Evolutionary conservation across 2,797 vertebrate species (phyloP), one percentile per base, ranked within the genome.

Genomic region (Bucorvus abyssinicus): DNA sequence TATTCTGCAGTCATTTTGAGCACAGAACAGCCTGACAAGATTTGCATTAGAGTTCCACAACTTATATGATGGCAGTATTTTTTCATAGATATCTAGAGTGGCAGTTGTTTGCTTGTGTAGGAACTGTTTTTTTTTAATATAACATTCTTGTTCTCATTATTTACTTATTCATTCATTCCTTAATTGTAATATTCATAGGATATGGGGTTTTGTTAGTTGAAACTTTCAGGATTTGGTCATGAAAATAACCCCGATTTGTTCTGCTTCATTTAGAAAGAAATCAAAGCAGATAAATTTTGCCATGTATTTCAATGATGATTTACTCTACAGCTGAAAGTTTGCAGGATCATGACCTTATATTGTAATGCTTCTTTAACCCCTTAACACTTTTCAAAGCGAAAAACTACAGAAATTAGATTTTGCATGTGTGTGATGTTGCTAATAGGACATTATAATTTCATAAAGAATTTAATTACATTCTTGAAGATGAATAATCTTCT

Each of bases 1-100:
- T 89, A 79, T 89, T 90, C 38, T 91, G 44, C 61, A 90, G 77
- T 82, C n/a, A 76, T 87, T 92, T 45, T 74, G 20, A 76, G 27
- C 76, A 82, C 56, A 56, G 23, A 86, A 10, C 24, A 94, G 45
- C 20, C 34, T 89, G 52, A 84, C 11, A 86, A 64, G 87, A 89
- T 89, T 59, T 93, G 34, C 36, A 49, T 85, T 68, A 38, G 15
- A 23, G 4, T 70, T 82, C 27, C n/a, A 84, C n/a, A 70, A 49
- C 63, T 94, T 74, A 56, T 67, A 52, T 45, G 40, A 79, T 26
- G 13, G 85, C 14, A 27, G 3, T 55, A 59, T 53, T 71, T 88
- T 75, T 87, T 86, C 64, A 15, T n/a, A 45, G 21, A 26, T 73
- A 57, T 23, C 12, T 50, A 22, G 24, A 64, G 14, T 55, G 55